phyloP scores from a whole-genome alignment of 1,140 invertebrate genomes.

The Hormaphis cornu region DNA sequence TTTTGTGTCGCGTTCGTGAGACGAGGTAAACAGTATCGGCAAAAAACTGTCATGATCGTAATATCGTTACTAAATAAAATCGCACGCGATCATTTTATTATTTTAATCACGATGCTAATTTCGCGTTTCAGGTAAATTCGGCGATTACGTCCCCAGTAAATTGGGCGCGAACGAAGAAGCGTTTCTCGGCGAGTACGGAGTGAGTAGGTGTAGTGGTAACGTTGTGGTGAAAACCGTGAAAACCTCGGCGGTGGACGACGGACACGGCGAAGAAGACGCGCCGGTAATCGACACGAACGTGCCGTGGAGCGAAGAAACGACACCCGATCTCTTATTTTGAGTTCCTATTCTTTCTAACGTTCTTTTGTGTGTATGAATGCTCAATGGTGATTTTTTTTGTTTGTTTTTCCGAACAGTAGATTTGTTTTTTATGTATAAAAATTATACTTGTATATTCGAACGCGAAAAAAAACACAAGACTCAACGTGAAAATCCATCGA shows the following conservation, averaged over 20 bases:
- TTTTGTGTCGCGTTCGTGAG: no score
- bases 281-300: slow-evolving; percentile 5
- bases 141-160: slow-evolving; percentile 11
- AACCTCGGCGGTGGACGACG: background rate
- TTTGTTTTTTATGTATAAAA: background rate
- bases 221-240: background rate
- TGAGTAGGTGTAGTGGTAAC: slow-evolving; percentile 1
- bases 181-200: slow-evolving; percentile 17
- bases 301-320: slow-evolving; percentile 30
- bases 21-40: no score
- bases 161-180: slow-evolving; percentile 2
- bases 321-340: slow-evolving; percentile 30
- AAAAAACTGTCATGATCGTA: no score
- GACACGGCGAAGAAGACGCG: background rate
- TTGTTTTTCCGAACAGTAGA: slow-evolving; percentile 7
- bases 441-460: background rate
- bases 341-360: slow-evolving; percentile 24
- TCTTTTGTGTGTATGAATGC: background rate
- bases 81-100: no score
- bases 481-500: slow-evolving; percentile 18
- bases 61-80: no score
- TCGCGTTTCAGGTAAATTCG: slow-evolving; percentile 12
- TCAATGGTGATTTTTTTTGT: slow-evolving; percentile 26
- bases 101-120: no score
- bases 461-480: slow-evolving; percentile 10